Evolutionary conservation across 1,140 invertebrate genomes (phyloP), one percentile per base, ranked within the genome.

Genomic region (Lethrus apterus): DNA sequence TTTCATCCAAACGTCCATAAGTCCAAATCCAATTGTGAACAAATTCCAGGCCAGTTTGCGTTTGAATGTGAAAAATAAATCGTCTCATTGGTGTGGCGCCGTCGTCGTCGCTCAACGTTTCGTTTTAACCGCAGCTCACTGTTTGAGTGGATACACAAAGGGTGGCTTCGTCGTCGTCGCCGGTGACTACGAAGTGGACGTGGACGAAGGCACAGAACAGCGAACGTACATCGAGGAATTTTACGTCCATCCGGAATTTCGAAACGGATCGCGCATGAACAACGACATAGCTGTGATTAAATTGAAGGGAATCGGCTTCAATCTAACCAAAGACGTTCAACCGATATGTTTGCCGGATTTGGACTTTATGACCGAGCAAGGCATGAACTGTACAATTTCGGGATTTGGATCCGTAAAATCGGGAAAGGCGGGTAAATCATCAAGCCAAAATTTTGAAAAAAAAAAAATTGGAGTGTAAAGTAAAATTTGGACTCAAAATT

Each of bases 111-210:
- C 76, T 8, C 71, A 79, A 19, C 63, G 75, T 29, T 82, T 84
- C 62, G 70, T 89, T 4, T 63, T 90, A 2, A 87, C 84, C n/a
- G 85, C 86, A 1, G 86, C 83, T 1, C 86, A 89, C 63, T 90
- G 86, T 59, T 67, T 89, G 8, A 67, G 74, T 47, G 80, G 82
- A 3, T 83, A 78, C 58, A 70, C 73, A 4, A 82, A 83, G 60
- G 75, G 75, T 3, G 72, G 73, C 0, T 86, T 83, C 52, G 73
- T 82, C 32, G 67, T 86, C 2, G 71, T 82, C 9, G 74, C 81
- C 24, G 84, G 83, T 7, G 84, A 86, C 69, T 82, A 81, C 51
- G 77, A 86, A 57, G 76, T 74, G 1, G 74, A 83, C 58, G 80
- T 74, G 18, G 58, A 71, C 0, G 83, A 86, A 61, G 72, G 72